Percentiles rank a stretch among this genome's conserved stretches.
phyloP scores from a whole-genome alignment of 2,113 vertebrate genomes.

The Anhinga anhinga region DNA sequence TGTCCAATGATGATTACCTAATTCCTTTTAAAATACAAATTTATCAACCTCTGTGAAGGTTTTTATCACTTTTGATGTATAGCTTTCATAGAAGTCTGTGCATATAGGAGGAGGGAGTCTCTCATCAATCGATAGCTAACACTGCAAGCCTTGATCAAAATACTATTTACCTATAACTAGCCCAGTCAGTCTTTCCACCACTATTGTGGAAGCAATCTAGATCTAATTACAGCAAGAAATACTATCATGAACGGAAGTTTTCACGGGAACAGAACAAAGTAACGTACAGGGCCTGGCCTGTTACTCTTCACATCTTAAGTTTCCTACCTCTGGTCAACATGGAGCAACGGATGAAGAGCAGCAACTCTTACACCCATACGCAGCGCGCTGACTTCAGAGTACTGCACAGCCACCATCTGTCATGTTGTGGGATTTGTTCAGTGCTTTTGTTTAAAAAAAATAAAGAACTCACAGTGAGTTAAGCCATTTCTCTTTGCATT shows the following conservation, averaged over 20 bases:
- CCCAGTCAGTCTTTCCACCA: not conserved
- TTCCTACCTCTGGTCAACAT: not conserved
- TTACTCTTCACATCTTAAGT: not conserved
- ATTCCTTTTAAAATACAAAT: not conserved
- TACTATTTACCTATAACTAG: not conserved
- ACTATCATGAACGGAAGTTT: not conserved
- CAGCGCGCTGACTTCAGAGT: not conserved
- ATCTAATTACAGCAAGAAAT: not conserved
- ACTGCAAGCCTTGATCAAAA: not conserved
- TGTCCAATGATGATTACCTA: not conserved
- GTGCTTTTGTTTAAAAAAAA: not conserved
- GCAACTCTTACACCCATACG: fast-evolving
- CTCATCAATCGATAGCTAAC: not conserved
- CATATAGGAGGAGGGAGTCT: not conserved
- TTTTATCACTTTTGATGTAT: not conserved
- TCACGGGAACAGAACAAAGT: not conserved
- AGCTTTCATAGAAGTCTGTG: not conserved
- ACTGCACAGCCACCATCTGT: not conserved
- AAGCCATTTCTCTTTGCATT: not conserved
- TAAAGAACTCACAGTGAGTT: not conserved
- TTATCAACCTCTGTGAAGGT: not conserved
- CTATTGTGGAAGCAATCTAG: not conserved
- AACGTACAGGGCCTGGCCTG: not conserved
- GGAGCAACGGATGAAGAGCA: not conserved
- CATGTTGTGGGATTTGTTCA: not conserved